A percentile compares a stretch with the other conserved stretches of the same genome.
Conservation (phyloP, 2,797 vertebrate genomes). For the Streptopelia turtur region DNA sequence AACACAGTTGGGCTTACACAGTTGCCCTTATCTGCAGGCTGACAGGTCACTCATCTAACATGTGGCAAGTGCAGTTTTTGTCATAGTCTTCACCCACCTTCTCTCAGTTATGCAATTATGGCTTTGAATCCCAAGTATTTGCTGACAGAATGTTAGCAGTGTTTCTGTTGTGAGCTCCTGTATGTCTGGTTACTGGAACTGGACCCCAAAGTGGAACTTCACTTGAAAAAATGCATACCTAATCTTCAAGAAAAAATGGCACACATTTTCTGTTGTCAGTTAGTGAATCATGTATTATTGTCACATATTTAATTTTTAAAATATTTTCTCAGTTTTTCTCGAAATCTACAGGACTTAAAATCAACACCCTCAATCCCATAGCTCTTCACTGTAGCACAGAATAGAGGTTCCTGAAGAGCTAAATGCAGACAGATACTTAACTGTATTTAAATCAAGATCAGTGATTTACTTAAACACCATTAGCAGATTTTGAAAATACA, state of each 20-base stretch:
- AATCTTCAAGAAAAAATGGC: neutral
- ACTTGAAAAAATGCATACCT: neutral
- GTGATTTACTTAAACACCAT: neutral
- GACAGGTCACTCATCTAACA: neutral
- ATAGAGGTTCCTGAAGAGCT: neutral
- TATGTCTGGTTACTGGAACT: neutral
- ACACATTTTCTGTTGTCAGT: neutral
- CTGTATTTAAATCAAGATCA: neutral
- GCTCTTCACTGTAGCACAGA: neutral
- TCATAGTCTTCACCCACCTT: neutral
- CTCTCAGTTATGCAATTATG: neutral
- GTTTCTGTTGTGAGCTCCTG: neutral
- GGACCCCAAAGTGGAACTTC: neutral
- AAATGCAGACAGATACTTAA: neutral
- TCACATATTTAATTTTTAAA: neutral
- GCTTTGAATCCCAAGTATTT: neutral
- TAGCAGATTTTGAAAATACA: neutral
- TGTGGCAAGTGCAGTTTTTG: neutral
- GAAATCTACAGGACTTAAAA: neutral
- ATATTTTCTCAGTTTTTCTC: neutral
- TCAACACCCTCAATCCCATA: neutral
- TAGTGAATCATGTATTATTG: neutral
- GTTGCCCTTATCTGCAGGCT: neutral
- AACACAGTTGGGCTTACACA: no score
- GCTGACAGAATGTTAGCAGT: neutral